A percentile compares a stretch with the other conserved stretches of the same genome.
phyloP scores from a whole-genome alignment of 2,113 vertebrate species.

The Xenopus laevis region DNA sequence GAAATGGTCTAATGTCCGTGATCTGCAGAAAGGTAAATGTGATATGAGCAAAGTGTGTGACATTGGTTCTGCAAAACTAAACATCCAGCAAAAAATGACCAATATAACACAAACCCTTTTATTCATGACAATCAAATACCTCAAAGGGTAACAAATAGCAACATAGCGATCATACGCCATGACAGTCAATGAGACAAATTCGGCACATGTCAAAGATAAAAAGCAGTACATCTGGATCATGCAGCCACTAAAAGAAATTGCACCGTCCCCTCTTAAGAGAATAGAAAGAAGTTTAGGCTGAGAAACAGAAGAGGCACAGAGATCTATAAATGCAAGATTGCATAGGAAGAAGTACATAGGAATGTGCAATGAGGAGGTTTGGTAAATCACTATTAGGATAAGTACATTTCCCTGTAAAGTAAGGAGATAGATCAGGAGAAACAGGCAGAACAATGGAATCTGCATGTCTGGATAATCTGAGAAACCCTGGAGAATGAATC shows the following conservation, averaged over 20 bases:
- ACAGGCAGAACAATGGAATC: conserved; percentile 25
- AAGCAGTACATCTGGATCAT: conserved; percentile 23
- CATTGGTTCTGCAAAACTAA: neutral
- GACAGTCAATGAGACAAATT: conserved; percentile 28
- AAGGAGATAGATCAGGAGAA: conserved; percentile 35
- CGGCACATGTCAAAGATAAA: conserved; percentile 20
- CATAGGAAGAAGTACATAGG: no score
- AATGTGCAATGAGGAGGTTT: conserved; percentile 1
- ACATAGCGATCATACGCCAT: conserved; percentile 38
- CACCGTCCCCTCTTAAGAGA: conserved; percentile 30
- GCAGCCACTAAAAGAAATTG: conserved; percentile 28
- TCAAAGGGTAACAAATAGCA: conserved; percentile 34
- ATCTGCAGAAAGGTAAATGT: conserved; percentile 1
- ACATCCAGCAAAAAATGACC: conserved; percentile 13
- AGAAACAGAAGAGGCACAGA: conserved; percentile 27
- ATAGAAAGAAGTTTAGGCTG: conserved; percentile 29
- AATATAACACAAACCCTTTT: conserved; percentile 6
- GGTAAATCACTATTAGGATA: conserved; percentile 19
- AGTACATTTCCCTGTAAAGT: conserved; percentile 34
- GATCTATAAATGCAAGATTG: no score
- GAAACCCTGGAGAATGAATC: conserved; percentile 43
- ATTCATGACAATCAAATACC: conserved; percentile 26
- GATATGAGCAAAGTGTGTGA: conserved; percentile 18
- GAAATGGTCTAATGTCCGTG: conserved; percentile 29
- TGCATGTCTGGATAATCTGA: conserved; percentile 30